Base-by-base conservation (phyloP, 2,888 invertebrate species). In the Cremastinae sp. region DNA sequence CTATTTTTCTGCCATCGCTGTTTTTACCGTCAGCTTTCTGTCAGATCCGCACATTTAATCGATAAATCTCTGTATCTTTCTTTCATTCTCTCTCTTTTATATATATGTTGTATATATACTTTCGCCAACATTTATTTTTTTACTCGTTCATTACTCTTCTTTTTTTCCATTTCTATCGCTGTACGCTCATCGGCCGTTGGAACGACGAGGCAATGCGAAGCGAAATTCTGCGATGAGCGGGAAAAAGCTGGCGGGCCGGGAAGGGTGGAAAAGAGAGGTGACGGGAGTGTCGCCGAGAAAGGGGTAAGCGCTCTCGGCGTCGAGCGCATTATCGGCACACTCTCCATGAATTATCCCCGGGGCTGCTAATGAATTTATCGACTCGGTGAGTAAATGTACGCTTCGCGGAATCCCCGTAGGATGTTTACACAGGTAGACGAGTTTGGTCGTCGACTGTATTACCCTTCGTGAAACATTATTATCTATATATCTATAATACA, bases 321-420 rank as follows among this genome's bases (percentile, higher is more conserved):
- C 56, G 41, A 45, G 68, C 56, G 38, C 62, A 72, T 75, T 75
- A 75, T 72, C 72, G 72, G 62, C 72, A 75, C 75, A 72, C 75
- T 75, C 68, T 66, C 72, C 58, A 65, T 75, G 75, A 75, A 75
- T 75, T 75, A 75, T 56, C 66, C 43, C 68, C 41, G 49, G 16
- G 75, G 61, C 72, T 72, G 58, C 68, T 75, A 75, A 75, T 75
- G 75, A 75, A 75, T 75, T 75, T 75, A 75, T 72, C 75, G 72
- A 75, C 75, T 72, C 66, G 58, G 66, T 75, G 72, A 75, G 75
- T 75, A 75, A 75, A 75, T 68, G 72, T 51, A 75, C 68, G 75
- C 68, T 75, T 68, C 72, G 62, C 53, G 49, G 51, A 75, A 72
- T 72, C 53, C 72, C 66, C 75, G 62, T 56, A 62, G 75, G 71